phyloP scores from a whole-genome alignment of 2,113 vertebrate species.

The Chaetops frenatus region DNA sequence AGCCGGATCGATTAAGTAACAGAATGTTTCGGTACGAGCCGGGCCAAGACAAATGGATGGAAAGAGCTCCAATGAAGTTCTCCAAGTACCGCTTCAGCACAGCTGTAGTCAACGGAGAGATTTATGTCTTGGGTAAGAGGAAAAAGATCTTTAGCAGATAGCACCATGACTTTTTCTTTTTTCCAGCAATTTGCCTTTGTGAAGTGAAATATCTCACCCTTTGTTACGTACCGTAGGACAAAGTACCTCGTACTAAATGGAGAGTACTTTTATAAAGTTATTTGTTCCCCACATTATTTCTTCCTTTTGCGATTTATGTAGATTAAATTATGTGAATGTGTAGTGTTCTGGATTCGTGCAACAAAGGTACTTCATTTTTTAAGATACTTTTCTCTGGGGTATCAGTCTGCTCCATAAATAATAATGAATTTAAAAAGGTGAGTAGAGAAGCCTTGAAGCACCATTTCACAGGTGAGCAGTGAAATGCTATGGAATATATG shows the following conservation, averaged over 20 bases:
- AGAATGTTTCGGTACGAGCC: constrained; percentile 87
- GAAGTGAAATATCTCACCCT: constrained; percentile 37
- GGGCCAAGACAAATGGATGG: constrained; percentile 84
- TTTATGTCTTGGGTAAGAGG: constrained; percentile 89
- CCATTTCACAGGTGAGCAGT: neutral
- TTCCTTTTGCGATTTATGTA: neutral
- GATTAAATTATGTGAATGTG: neutral
- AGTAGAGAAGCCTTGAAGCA: neutral
- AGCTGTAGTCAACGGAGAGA: constrained; percentile 84
- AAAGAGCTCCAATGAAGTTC: constrained; percentile 84
- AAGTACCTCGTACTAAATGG: neutral
- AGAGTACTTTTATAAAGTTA: neutral
- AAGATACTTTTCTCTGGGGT: neutral
- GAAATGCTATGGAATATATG: neutral
- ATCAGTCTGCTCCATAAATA: neutral
- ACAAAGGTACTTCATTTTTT: neutral
- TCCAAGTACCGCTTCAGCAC: constrained; percentile 92
- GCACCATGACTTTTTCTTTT: constrained; percentile 12
- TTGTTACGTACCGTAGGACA: neutral
- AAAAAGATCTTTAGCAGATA: constrained; percentile 50
- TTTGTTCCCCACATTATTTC: neutral
- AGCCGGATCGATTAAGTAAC: constrained; percentile 93
- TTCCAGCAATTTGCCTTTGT: constrained; percentile 21
- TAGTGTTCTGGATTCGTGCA: neutral
- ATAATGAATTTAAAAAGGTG: neutral